phyloP scores from a whole-genome alignment of 35 echinoderm and acorn worm species.

The Heliocidaris erythrogramma region DNA sequence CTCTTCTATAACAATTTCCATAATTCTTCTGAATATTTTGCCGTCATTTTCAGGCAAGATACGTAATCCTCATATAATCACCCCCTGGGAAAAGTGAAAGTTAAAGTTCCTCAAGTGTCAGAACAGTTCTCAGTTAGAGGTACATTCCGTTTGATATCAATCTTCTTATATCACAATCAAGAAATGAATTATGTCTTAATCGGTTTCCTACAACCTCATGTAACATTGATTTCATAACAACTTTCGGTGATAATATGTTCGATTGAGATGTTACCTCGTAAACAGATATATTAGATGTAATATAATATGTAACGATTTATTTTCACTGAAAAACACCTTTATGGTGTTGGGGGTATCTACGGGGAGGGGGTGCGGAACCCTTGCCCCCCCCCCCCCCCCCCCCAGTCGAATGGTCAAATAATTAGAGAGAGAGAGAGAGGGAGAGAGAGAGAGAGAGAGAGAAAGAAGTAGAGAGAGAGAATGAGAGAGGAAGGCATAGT shows the following conservation, averaged over 20 bases:
- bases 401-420: too few relatives aligned
- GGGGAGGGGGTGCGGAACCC: not conserved
- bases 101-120: not conserved
- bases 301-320: not conserved
- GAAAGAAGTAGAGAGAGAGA: too few relatives aligned
- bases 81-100: not conserved
- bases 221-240: not conserved
- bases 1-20: too few relatives aligned
- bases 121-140: not conserved
- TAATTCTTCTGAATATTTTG: too few relatives aligned
- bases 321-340: not conserved
- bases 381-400: not conserved
- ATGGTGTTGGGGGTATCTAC: not conserved
- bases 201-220: not conserved
- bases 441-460: too few relatives aligned
- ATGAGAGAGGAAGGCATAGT: too few relatives aligned
- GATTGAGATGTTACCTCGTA: not conserved
- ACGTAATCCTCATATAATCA: too few relatives aligned
- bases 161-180: not conserved
- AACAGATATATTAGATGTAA: not conserved
- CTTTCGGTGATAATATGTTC: not conserved
- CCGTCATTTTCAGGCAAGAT: too few relatives aligned
- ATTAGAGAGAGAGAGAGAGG: too few relatives aligned
- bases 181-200: not conserved
- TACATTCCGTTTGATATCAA: not conserved